Base-by-base conservation (phyloP, 2,888 invertebrate species). In the Morpho achilles region DNA sequence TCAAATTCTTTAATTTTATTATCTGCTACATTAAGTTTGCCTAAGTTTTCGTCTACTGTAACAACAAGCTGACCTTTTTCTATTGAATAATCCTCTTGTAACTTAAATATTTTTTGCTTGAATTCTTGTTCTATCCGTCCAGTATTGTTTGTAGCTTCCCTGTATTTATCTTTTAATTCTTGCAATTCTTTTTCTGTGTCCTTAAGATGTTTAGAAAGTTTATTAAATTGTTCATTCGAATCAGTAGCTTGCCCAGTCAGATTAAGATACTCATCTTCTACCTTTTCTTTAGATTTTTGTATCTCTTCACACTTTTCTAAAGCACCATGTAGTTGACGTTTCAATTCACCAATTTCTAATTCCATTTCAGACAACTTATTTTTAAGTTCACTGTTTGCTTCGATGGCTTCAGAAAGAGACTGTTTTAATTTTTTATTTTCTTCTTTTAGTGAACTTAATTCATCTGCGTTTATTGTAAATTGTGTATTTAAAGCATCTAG, bases 181-280 rank as follows among this genome's bases (percentile, higher is more conserved):
- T 92, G 91, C 44, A 92, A 79, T 64, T 92, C 91, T 66, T 89
- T 91, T 71, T 93, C 93, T 48, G 93, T 92, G 16, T 87, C 85
- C 68, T 91, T 89, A 1, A 93, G 75, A 66, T 92, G 91, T 64
- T 92, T 91, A 4, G 91, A 90, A 43, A 93, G 75, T 66, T 91
- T 89, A 58, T 86, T 80, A 53, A 93, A 86, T 68, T 94, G 92
- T 59, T 91, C 91, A 67, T 91, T 92, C 0, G 93, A 93, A 73
- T 94, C 91, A 10, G 91, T 91, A 0, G 93, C 88, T 63, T 92
- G 91, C 49, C 90, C 92, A 53, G 92, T 92, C 45, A 94, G 74
- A 70, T 88, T 90, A 54, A 91, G 80, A 62, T 94, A 91, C 72
- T 94, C 93, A 6, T 86, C 73, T 79, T 94, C 93, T 22, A 92